Percentiles rank a stretch among this genome's conserved stretches.
These are phyloP conservation scores for Ceriagrion tenellum DNA, from an alignment of 2,888 invertebrate genomes.

Conservation along the genomic window DNA sequence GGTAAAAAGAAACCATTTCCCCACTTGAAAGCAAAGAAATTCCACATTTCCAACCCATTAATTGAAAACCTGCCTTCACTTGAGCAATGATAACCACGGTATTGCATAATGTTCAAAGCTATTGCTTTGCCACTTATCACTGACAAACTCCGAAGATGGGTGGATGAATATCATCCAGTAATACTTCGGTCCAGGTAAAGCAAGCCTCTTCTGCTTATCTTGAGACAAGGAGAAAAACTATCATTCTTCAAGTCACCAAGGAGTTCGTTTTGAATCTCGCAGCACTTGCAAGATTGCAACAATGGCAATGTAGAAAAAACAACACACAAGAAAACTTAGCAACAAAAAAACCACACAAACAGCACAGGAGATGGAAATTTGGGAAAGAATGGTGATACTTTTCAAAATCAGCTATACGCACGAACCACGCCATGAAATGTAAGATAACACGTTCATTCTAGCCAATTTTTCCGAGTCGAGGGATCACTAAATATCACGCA, in stretches of 20 bases:
- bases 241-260: background rate
- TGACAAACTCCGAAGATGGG: background rate
- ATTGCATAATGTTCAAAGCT: background rate
- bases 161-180: conserved; percentile 10
- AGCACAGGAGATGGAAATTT: background rate
- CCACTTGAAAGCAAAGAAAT: background rate
- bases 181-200: background rate
- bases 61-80: background rate
- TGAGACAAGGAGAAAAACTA: background rate
- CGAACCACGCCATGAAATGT: background rate
- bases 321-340: background rate
- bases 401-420: background rate
- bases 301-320: background rate
- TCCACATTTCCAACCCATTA: background rate
- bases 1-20: background rate
- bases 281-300: background rate
- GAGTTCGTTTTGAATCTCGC: background rate
- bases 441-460: background rate
- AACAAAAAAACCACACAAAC: background rate
- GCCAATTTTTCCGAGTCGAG: background rate
- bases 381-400: background rate
- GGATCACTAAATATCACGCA: background rate
- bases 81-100: background rate
- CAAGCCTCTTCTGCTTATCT: background rate
- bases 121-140: background rate